Evolutionary conservation across 2,888 invertebrate species (phyloP).

Genomic region (Ellobium chinense): DNA sequence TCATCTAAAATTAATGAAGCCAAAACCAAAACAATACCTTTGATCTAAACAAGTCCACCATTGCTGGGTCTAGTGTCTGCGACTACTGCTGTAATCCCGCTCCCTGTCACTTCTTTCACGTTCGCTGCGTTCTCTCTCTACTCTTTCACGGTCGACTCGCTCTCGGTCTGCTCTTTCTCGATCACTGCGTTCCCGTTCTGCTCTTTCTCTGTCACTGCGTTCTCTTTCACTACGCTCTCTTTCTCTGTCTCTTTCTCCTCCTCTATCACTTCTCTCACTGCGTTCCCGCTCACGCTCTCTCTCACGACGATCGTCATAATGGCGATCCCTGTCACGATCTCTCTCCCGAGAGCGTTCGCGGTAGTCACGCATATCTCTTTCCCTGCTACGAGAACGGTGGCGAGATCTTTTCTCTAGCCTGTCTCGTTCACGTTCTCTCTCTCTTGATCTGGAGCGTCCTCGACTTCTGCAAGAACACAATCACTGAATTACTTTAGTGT

Average conservation of each 20-base stretch:
- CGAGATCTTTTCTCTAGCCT: conserved; percentile 73
- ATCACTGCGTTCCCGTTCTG: conserved; percentile 54
- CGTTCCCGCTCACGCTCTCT: conserved; percentile 79
- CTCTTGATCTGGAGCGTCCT: conserved; percentile 89
- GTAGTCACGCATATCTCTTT: conserved; percentile 67
- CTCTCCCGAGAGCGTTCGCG: conserved; percentile 53
- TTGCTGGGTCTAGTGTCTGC: conserved; percentile 44
- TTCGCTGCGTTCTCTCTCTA: conserved; percentile 52
- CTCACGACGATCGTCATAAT: conserved; percentile 77
- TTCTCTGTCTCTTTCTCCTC: conserved; percentile 81
- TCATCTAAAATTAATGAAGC: too few species aligned
- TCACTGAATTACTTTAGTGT: too few species aligned
- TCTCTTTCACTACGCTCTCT: conserved; percentile 72
- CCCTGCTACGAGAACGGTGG: conserved; percentile 79
- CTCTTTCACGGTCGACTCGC: conserved; percentile 80
- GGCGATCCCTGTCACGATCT: conserved; percentile 79
- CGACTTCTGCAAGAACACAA: conserved; percentile 59
- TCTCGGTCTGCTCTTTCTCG: conserved; percentile 68
- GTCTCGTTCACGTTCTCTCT: conserved; percentile 80
- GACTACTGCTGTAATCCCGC: conserved; percentile 73
- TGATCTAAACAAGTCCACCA: too few species aligned
- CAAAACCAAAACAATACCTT: too few species aligned
- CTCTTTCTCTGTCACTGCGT: conserved; percentile 58
- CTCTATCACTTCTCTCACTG: conserved; percentile 80
- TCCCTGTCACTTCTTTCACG: conserved; percentile 51